Percentiles rank a stretch among this genome's conserved stretches.
Evolutionary conservation across 64 coral and sea anemone species (phyloP).

Genomic region (Actinia equina): DNA sequence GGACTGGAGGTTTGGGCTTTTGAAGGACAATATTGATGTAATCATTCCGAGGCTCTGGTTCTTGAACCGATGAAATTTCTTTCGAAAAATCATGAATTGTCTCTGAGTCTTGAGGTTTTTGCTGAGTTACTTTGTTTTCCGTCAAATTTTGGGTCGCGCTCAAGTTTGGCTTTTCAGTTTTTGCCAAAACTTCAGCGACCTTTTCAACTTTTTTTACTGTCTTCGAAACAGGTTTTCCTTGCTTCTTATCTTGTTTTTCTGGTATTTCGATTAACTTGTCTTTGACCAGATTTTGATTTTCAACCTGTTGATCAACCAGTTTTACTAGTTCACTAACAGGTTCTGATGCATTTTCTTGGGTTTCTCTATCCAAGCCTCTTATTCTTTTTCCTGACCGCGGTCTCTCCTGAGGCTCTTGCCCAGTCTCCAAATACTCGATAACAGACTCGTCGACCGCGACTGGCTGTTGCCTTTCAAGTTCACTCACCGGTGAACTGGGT

Average conservation of each 20-base stretch:
- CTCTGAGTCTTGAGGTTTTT: background rate
- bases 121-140: background rate
- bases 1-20: conserved; percentile 29
- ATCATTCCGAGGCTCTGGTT: conserved; percentile 60
- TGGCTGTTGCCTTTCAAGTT: conserved; percentile 27
- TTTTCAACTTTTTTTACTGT: background rate
- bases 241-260: background rate
- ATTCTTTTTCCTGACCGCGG: conserved; percentile 43
- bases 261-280: background rate
- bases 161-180: background rate
- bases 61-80: background rate
- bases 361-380: conserved; percentile 10
- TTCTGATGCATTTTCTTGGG: conserved; percentile 37
- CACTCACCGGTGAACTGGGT: conserved; percentile 54
- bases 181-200: background rate
- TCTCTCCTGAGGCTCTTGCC: conserved; percentile 52
- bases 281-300: background rate
- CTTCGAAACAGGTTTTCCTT: background rate
- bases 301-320: conserved; percentile 18
- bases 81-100: background rate
- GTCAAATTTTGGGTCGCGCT: background rate
- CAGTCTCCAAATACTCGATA: conserved; percentile 53
- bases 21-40: conserved; percentile 58
- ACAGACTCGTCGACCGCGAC: conserved; percentile 56
- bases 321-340: background rate